Evolutionary conservation across 1,140 invertebrate genomes (phyloP).

Genomic region (Metopolophium dirhodum): DNA sequence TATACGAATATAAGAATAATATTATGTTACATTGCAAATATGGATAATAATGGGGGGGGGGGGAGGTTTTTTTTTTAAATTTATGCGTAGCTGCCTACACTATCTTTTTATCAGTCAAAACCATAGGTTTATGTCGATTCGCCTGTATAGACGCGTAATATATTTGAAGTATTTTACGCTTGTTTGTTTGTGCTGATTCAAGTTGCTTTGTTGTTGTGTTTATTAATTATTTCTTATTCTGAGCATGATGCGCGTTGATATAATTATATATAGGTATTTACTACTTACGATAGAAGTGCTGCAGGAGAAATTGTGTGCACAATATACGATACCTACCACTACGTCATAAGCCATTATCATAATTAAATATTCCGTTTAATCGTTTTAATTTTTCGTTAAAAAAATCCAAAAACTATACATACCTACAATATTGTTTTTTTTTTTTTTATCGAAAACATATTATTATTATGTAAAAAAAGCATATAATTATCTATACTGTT

Average conservation of each 20-base stretch:
- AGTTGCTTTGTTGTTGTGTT: neutral
- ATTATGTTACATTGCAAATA: no score
- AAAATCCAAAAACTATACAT: neutral
- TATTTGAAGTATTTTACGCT: no score
- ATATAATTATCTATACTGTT: neutral
- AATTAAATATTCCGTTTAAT: neutral
- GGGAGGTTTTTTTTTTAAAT: no score
- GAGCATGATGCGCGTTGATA: neutral
- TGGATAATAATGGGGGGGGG: no score
- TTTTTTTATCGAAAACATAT: neutral
- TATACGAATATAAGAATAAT: no score
- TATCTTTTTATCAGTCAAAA: no score
- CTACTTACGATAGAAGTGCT: neutral
- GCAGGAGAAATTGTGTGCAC: neutral
- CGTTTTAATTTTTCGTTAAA: neutral
- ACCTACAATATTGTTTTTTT: no score
- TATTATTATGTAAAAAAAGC: neutral
- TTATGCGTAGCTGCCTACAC: no score
- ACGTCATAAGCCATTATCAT: neutral
- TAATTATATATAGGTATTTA: neutral
- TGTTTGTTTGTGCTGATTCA: no score
- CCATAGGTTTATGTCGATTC: no score
- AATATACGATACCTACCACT: neutral
- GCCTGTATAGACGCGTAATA: no score
- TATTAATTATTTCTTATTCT: neutral